Evolutionary conservation across 2,797 vertebrate genomes (phyloP), one percentile per base, ranked within the genome.

Genomic region (Acanthurus lineatus): DNA sequence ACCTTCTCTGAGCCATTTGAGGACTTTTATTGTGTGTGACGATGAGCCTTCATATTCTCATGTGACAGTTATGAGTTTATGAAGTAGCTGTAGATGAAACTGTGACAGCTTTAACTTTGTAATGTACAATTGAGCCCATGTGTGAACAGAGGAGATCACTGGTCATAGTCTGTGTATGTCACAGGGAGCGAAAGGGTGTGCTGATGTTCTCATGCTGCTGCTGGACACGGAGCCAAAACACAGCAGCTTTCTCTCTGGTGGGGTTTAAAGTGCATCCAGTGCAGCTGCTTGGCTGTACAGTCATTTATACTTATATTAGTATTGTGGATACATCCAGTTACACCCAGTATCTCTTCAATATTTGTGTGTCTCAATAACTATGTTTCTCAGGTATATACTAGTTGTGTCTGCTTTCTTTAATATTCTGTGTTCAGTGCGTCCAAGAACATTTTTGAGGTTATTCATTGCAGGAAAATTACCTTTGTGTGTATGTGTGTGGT

Each of bases 1-100:
- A 69, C 25, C 40, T 61, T 56, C 53, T 70, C 78, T 49, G 19
- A 83, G 44, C 38, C 70, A 1, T 48, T 71, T 25, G 51, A 32
- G 32, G 28, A 63, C 10, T 60, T 85, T 76, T 57, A 54, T 60
- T 70, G 28, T 67, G 60, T 60, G 16, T 66, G 49, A 61, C 0
- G 6, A 57, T 47, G 20, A 57, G 53, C 82, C 52, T 67, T 68
- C 32, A 73, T 54, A 54, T 60, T 73, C 16, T 58, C 47, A 32
- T 44, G 64, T 66, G 45, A 45, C 42, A 74, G 15, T 45, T 32
- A 32, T 6, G 40, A 61, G 38, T 75, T 82, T 17, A 67, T 51
- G 12, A 74, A 72, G 47, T 10, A 56, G 67, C 44, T 67, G 64
- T 42, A 73, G 45, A 38, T 66, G 48, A 4, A 45, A 35, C 15